Base-by-base conservation (phyloP, 2,113 vertebrate species). In the Misgurnus anguillicaudatus region DNA sequence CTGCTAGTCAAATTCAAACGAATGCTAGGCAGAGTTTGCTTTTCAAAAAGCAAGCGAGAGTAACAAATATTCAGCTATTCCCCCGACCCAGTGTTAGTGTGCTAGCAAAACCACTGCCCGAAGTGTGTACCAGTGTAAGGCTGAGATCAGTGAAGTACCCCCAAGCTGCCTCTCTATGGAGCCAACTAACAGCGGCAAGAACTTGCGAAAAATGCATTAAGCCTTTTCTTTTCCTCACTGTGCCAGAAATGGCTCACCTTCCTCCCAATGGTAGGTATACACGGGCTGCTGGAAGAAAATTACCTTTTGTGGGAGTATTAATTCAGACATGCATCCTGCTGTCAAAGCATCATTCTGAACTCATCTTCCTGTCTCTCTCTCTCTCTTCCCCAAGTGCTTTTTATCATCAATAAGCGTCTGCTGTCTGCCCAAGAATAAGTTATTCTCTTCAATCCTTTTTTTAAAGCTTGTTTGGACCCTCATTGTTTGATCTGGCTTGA, bases 401-500 rank as follows among this genome's bases (percentile, higher is more conserved):
- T 36, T 21, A 75, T 88, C 88, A 92, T 93, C 90, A 91, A 91
- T 92, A 92, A 89, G 87, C 85, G 82, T 87, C 86, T 86, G 85
- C 87, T 53, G 87, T 90, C 88, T 90, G 65, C 86, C 83, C 81
- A 86, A 74, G 86, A 93, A 91, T 91, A 90, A 91, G 83, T 91
- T 92, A 91, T 93, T 90, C 91, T 82, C 85, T 85, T 19, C 75
- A 68, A 90, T 82, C 87, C 85, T 85, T 88, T 86, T 88, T 87
- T 92, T 91, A 90, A 90, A 92, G 88, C 90, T 91, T 90, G 88
- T 92, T 94, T 92, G 89, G 91, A 91, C 91, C 93, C 91, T 89
- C 88, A 90, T 92, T 92, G 91, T 94, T 93, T 93, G 91, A 92
- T 92, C 89, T 91, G 88, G 86, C 87, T 90, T 93, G 91, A 93